Evolutionary conservation across 2,113 vertebrate species (phyloP).

Genomic region (Strix uralensis): DNA sequence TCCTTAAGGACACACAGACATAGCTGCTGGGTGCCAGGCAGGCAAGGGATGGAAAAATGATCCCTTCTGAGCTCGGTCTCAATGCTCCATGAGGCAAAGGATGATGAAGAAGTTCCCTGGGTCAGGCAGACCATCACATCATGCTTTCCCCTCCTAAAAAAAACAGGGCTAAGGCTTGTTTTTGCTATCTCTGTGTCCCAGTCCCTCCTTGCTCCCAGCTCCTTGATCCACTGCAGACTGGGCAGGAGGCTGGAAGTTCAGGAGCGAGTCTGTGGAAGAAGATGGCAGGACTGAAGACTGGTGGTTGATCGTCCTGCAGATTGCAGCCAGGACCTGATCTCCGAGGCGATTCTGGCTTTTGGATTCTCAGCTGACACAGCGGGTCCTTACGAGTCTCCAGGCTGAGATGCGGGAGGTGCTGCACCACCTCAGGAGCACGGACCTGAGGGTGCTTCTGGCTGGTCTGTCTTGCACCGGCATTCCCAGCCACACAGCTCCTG

Average conservation of each 20-base stretch:
- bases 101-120: neutral
- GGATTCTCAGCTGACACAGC: too few species aligned
- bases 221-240: neutral
- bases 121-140: neutral
- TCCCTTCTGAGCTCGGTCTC: neutral
- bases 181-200: neutral
- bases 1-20: neutral
- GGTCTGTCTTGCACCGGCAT: neutral
- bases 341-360: neutral
- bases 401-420: neutral
- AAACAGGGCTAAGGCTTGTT: neutral
- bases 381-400: accelerated
- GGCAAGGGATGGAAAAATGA: neutral
- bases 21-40: accelerated
- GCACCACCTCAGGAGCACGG: neutral
- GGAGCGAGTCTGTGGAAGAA: accelerated
- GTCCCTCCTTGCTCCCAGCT: neutral
- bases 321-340: neutral
- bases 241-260: neutral
- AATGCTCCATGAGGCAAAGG: neutral
- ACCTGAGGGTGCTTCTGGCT: neutral
- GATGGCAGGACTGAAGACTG: neutral
- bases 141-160: neutral
- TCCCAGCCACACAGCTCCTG: neutral
- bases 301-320: neutral